phyloP scores from a whole-genome alignment of 2,888 invertebrate genomes.

The Cryptocephalus moraei region DNA sequence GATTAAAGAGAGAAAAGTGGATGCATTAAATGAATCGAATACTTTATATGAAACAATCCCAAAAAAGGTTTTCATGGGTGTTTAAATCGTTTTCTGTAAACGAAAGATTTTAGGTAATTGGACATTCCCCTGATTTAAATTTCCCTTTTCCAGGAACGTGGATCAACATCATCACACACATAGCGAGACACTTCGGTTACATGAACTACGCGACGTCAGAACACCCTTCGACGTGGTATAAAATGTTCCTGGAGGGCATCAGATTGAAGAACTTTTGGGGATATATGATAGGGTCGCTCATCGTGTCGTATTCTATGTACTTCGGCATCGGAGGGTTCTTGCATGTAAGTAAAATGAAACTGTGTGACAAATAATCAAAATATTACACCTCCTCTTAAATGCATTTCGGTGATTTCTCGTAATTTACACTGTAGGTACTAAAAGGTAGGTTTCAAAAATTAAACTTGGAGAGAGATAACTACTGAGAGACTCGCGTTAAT shows the following conservation, averaged over 20 bases:
- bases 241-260: slow-evolving; percentile 39
- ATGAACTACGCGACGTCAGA: slow-evolving; percentile 12
- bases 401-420: not conserved
- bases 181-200: slow-evolving; percentile 45
- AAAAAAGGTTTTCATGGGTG: too few species aligned
- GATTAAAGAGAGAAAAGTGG: too few species aligned
- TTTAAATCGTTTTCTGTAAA: too few species aligned
- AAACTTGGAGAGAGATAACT: too few species aligned
- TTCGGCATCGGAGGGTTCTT: slow-evolving; percentile 57
- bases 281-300: slow-evolving; percentile 42
- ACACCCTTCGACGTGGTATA: slow-evolving; percentile 25
- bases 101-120: too few species aligned
- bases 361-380: too few species aligned
- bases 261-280: slow-evolving; percentile 43
- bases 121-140: not conserved
- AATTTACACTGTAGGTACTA: too few species aligned
- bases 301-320: slow-evolving; percentile 49
- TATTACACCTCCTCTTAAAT: not conserved
- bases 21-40: too few species aligned
- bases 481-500: too few species aligned
- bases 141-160: slow-evolving; percentile 52
- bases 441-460: too few species aligned
- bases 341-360: slow-evolving; percentile 49
- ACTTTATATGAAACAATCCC: too few species aligned
- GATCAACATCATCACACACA: slow-evolving; percentile 53